Evolutionary conservation across 1,140 invertebrate genomes (phyloP), one percentile per base, ranked within the genome.

Genomic region (Penaeus vannamei): DNA sequence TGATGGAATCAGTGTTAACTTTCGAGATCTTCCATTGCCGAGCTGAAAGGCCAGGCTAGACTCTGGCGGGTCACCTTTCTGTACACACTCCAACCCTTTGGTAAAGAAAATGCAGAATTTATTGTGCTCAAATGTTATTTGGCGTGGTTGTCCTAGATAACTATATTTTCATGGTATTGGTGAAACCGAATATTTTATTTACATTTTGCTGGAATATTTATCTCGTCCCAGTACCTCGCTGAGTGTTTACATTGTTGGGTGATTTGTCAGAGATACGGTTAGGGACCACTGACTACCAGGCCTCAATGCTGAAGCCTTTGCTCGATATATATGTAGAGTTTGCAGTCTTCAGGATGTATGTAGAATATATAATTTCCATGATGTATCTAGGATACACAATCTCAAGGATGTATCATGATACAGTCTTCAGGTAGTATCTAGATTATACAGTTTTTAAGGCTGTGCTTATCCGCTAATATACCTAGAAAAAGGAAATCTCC

Each of bases 21-120:
- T 85, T 85, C 87, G 87, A 89, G 87, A 89, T 89, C 87, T 89
- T 89, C 87, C 87, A 89, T 89, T 84, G 76, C 87, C 84, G 82
- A 89, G 87, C 87, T 89, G 82, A 84, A 82, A 84, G 72, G 61
- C 82, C 87, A 36, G 83, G 59, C 66, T 61, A 64, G 79, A 76
- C 87, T 76, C 76, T 32, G 87, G 82, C 72, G 64, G 69, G 60
- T 36, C 72, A 84, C 61, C 20, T 59, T 53, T 53, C 69, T 76
- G 69, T 29, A 32, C 36, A 36, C 69, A 76, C 8, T 76, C 29
- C 19, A 36, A 26, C 26, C 29, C 29, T 76, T 32, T 32, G 36
- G n/a, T 76, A 26, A 76, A 32, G 36, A 20, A 76, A 14, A 14
- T 72, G 26, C 32, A 72, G 32, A 29, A 76, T 76, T 76, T 76